A percentile compares a stretch with the other conserved stretches of the same genome.
phyloP scores from a whole-genome alignment of 2,888 invertebrate genomes.

The Eulithis testata region DNA sequence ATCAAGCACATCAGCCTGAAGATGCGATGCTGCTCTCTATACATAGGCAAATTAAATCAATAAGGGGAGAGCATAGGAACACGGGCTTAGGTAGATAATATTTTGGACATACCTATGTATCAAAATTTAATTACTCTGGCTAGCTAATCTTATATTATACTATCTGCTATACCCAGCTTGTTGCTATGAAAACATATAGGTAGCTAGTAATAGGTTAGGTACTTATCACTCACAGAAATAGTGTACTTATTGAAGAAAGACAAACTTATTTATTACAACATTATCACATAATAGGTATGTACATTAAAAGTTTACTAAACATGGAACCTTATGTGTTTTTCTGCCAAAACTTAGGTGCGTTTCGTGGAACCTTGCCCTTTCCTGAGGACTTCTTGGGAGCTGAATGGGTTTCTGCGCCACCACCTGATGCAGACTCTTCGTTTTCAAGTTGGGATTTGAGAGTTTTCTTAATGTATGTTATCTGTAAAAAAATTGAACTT shows the following conservation, averaged over 20 bases:
- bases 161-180: too few species aligned
- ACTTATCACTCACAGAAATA: neutral
- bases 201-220: neutral
- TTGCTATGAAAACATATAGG: too few species aligned
- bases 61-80: too few species aligned
- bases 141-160: too few species aligned
- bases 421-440: constrained; percentile 94
- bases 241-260: constrained; percentile 8
- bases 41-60: too few species aligned
- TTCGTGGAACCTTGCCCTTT: constrained; percentile 88
- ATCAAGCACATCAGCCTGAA: too few species aligned
- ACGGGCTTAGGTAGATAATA: too few species aligned
- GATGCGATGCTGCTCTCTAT: too few species aligned
- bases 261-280: constrained; percentile 38
- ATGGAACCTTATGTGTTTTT: constrained; percentile 73
- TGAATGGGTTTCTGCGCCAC: constrained; percentile 77
- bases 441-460: constrained; percentile 93
- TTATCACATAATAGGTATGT: constrained; percentile 27
- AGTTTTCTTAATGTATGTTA: constrained; percentile 94
- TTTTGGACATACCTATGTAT: too few species aligned
- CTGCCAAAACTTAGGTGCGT: constrained; percentile 89
- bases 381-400: constrained; percentile 91
- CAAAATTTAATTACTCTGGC: too few species aligned
- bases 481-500: constrained; percentile 78
- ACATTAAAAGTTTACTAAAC: constrained; percentile 20